These are phyloP conservation scores for Condylura cristata DNA, from an alignment of 2,113 vertebrate genomes.

Conservation along the genomic window DNA sequence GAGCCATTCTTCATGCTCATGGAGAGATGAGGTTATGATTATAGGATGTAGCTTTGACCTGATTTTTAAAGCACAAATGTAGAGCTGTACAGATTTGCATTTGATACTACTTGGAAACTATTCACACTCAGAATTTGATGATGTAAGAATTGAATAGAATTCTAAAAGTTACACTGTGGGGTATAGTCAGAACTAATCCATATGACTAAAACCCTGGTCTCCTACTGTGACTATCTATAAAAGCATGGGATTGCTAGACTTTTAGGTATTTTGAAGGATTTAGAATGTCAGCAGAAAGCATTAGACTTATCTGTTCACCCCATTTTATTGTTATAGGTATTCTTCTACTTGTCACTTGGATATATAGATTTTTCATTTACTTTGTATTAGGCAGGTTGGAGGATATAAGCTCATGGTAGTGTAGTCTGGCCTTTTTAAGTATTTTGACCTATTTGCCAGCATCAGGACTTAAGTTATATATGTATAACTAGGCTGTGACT, in stretches of 20 bases:
- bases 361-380: not conserved
- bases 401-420: not conserved
- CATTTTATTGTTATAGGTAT: not conserved
- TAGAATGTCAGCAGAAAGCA: not conserved
- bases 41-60: not conserved
- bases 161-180: not conserved
- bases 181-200: not conserved
- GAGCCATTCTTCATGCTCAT: not conserved
- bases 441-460: not conserved
- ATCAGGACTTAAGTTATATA: not conserved
- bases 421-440: not conserved
- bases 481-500: not conserved
- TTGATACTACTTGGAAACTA: constrained; percentile 35
- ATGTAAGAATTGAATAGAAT: constrained; percentile 43
- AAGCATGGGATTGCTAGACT: not conserved
- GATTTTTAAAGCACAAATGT: constrained; percentile 21
- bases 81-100: not conserved
- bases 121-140: constrained; percentile 40
- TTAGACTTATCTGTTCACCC: constrained; percentile 27
- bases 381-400: not conserved
- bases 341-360: not conserved
- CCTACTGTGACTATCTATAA: constrained; percentile 25
- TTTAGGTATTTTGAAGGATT: constrained; percentile 16
- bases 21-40: not conserved
- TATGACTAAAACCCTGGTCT: not conserved